Conservation (phyloP, 2,888 invertebrate species). For the Hirtodrosophila histrioides region DNA sequence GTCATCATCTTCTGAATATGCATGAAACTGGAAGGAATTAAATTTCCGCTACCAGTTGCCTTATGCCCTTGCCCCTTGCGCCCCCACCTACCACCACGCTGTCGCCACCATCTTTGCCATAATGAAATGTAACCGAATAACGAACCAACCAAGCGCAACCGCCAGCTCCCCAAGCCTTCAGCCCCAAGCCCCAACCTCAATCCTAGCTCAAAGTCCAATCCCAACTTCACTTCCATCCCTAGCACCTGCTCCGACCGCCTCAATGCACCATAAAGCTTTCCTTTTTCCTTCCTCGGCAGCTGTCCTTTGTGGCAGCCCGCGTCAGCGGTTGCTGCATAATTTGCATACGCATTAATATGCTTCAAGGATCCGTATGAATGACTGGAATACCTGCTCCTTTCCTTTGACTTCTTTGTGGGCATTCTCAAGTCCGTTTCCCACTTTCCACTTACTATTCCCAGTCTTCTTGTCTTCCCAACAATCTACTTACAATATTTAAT, state of each 20-base stretch:
- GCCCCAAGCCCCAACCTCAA: background rate
- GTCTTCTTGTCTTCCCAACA: too few relatives aligned
- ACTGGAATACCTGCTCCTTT: conserved; percentile 30
- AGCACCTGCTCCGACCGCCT: conserved; percentile 13
- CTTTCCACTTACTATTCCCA: too few relatives aligned
- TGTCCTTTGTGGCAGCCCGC: conserved; percentile 35
- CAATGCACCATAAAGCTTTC: conserved; percentile 38
- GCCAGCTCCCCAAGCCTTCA: conserved; percentile 8
- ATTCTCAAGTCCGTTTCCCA: background rate
- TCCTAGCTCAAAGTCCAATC: too few relatives aligned
- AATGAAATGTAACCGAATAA: conserved; percentile 82
- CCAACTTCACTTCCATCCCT: background rate
- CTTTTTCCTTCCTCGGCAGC: conserved; percentile 25
- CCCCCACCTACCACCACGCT: background rate
- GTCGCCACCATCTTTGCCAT: conserved; percentile 34
- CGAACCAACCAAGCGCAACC: conserved; percentile 76
- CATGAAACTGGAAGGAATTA: conserved; percentile 76
- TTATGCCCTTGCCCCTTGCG: background rate
- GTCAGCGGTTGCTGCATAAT: conserved; percentile 50
- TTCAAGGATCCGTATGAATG: conserved; percentile 50
- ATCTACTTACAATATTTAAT: too few relatives aligned
- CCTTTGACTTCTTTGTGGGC: background rate
- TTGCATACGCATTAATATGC: conserved; percentile 75
- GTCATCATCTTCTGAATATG: conserved; percentile 73
- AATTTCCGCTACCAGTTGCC: conserved; percentile 54